Conservation (phyloP, 1,140 invertebrate species). For the Scaptomyza pallida region DNA sequence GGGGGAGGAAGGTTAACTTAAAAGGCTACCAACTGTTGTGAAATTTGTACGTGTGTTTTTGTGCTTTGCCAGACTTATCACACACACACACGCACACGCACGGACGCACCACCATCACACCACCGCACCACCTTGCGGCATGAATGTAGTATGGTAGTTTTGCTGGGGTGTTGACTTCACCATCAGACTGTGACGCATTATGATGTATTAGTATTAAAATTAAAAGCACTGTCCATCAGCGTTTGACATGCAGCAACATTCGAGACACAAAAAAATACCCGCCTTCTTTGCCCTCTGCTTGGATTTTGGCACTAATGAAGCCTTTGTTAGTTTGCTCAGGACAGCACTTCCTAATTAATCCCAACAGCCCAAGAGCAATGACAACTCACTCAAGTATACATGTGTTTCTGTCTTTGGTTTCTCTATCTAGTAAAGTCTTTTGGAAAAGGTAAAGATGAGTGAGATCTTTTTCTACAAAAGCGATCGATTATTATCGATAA, state of each 20-base stretch:
- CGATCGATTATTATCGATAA: too few species aligned
- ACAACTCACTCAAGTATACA: too few species aligned
- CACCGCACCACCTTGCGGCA: not conserved
- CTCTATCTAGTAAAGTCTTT: not conserved
- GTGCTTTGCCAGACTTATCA: slow-evolving; percentile 71
- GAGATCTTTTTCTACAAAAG: too few species aligned
- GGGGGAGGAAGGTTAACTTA: slow-evolving; percentile 9
- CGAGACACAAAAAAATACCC: not conserved
- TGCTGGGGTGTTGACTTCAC: slow-evolving; percentile 51
- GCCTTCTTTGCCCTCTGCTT: slow-evolving; percentile 9
- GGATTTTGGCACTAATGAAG: slow-evolving; percentile 70
- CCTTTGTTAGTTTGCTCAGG: slow-evolving; percentile 49
- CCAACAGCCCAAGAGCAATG: slow-evolving; percentile 9
- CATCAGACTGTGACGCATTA: slow-evolving; percentile 54
- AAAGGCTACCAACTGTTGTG: slow-evolving; percentile 64
- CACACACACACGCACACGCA: slow-evolving; percentile 74
- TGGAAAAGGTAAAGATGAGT: too few species aligned
- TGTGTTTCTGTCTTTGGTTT: too few species aligned
- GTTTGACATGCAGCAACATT: slow-evolving; percentile 30
- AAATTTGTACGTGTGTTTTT: slow-evolving; percentile 74
- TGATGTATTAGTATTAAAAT: slow-evolving; percentile 81
- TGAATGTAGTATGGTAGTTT: not conserved
- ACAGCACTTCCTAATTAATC: slow-evolving; percentile 56
- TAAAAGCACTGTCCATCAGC: slow-evolving; percentile 65
- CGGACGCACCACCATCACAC: slow-evolving; percentile 25